Base-by-base conservation (phyloP, 2,888 invertebrate species). In the Eupelmus urozonus region DNA sequence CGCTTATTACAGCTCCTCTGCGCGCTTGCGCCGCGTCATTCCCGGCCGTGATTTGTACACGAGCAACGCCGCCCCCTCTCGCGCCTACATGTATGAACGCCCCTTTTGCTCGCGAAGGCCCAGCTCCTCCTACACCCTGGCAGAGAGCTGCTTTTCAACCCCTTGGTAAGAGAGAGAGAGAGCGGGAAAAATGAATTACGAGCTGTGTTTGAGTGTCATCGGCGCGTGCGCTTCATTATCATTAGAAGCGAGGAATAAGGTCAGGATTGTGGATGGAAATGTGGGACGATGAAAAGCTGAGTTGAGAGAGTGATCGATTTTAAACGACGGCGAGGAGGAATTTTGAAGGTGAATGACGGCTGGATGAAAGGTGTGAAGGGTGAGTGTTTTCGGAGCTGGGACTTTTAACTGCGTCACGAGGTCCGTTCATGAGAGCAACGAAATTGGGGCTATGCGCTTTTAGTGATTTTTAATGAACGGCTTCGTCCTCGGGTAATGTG, bases 31-130 rank as follows among this genome's bases (percentile, higher is more conserved):
- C 86, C 82, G 83, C 86, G 87, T 88, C 88, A 87, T 86, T 85
- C 85, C 83, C 84, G 79, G 84, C 84, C 84, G 85, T 87, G 87
- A 88, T 88, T 88, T 87, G 86, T 87, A 85, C 85, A 83, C 84
- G 85, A 83, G 84, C 84, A 83, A 85, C 85, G 78, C 87, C 86
- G 85, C 86, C 85, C 84, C 83, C 74, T 49, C 23, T 29, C 25
- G 40, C 63, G 25, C 51, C 13, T 34, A 55, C 42, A 55, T 5
- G 20, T 20, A 65, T 49, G 45, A 55, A 76, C 76, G 76, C 76
- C 76, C 76, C 76, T 59, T 66, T 62, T n/a, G 53, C 76, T 57
- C 75, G 67, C 62, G 25, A 7, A 20, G 23, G 71, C 34, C 27
- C 42, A 4, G 65, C 65, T 57, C 73, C 73, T 45, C 65, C 73